Evolutionary conservation across 2,888 invertebrate species (phyloP).

Genomic region (Drosophila longiperda): DNA sequence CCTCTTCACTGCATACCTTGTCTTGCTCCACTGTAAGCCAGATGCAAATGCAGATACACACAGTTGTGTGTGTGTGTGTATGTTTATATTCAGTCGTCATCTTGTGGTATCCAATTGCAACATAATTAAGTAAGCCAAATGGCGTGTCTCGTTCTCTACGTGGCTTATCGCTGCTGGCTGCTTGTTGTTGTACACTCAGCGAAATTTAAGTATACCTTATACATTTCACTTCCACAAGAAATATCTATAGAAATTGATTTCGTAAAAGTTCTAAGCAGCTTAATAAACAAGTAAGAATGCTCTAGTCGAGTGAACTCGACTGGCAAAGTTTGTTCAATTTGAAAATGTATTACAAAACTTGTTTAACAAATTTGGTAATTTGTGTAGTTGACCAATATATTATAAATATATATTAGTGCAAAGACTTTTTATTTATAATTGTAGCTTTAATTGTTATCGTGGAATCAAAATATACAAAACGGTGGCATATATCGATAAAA

Average conservation of each 20-base stretch:
- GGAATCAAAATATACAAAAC: neutral
- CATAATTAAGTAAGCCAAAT: constrained; percentile 78
- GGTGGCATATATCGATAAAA: neutral
- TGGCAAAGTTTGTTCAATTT: too few species aligned
- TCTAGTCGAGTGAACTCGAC: too few species aligned
- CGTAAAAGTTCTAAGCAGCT: too few species aligned
- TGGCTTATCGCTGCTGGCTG: constrained; percentile 17
- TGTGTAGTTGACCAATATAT: too few species aligned
- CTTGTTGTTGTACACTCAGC: constrained; percentile 4
- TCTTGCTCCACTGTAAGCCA: constrained; percentile 15
- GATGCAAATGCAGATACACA: constrained; percentile 8
- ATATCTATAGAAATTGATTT: too few species aligned
- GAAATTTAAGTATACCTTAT: neutral
- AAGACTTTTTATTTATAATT: too few species aligned
- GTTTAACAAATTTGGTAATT: too few species aligned
- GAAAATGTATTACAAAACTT: too few species aligned
- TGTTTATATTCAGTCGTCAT: constrained; percentile 37
- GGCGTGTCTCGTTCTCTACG: constrained; percentile 49
- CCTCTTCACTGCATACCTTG: neutral
- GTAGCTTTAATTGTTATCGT: too few species aligned
- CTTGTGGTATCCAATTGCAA: constrained; percentile 73
- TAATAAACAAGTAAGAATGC: too few species aligned
- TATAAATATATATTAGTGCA: too few species aligned
- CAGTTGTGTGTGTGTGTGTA: neutral
- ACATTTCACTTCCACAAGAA: too few species aligned